phyloP scores from a whole-genome alignment of 2,797 vertebrate genomes.

The Trachops cirrhosus region DNA sequence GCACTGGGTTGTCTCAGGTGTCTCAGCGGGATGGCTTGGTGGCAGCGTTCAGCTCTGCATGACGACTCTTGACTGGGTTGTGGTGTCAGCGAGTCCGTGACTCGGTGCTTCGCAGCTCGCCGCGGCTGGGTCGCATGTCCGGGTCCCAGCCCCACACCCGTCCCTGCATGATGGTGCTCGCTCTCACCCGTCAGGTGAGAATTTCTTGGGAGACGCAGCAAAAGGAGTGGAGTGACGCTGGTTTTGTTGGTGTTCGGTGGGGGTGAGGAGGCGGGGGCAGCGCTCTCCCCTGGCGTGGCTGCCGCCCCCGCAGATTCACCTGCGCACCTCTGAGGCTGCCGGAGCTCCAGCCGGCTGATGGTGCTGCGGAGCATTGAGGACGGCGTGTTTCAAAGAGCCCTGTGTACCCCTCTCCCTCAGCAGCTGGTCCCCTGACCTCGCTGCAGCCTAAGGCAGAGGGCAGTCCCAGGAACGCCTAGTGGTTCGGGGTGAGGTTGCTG shows the following conservation, averaged over 20 bases:
- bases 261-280: neutral
- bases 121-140: fast-evolving
- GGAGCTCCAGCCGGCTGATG: neutral
- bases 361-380: neutral
- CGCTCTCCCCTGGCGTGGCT: neutral
- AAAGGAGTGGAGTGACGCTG: neutral
- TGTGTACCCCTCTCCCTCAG: fast-evolving
- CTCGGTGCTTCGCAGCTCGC: neutral
- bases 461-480: neutral
- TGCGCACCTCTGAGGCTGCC: neutral
- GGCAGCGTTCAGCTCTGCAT: neutral
- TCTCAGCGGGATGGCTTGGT: neutral
- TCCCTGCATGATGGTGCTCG: neutral
- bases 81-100: neutral
- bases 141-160: fast-evolving
- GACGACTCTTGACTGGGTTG: neutral
- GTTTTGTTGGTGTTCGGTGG: neutral
- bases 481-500: neutral
- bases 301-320: fast-evolving
- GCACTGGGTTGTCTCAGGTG: neutral
- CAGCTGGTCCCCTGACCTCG: neutral
- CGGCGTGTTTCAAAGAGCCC: neutral
- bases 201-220: neutral
- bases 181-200: neutral
- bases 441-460: neutral